phyloP scores from a whole-genome alignment of 2,113 vertebrate genomes.

The Brachyhypopomus gauderio region DNA sequence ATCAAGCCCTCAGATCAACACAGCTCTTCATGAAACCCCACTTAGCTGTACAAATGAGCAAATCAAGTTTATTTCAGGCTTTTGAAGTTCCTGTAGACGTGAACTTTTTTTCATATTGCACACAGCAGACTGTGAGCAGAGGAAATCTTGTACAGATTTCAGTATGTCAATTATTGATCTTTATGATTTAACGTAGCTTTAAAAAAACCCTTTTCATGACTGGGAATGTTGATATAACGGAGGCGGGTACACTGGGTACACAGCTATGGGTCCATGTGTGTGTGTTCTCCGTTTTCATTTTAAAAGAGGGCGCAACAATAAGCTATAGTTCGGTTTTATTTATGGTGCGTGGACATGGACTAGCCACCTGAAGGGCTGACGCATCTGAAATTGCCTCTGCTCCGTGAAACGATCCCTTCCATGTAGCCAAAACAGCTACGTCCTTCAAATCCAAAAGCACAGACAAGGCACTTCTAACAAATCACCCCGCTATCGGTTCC shows the following conservation, averaged over 20 bases:
- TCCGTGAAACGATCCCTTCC: background rate
- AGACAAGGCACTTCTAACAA: slow-evolving; percentile 10
- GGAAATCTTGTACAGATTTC: slow-evolving; percentile 1
- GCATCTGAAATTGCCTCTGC: background rate
- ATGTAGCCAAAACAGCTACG: slow-evolving; percentile 10
- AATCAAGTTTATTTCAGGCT: background rate
- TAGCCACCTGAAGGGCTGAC: background rate
- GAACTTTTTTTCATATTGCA: background rate
- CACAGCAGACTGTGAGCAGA: background rate
- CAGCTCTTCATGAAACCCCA: background rate
- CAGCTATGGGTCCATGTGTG: background rate
- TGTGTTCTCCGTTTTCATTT: background rate
- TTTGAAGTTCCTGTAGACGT: background rate
- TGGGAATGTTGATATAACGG: background rate
- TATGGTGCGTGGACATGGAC: background rate
- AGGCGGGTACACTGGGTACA: background rate
- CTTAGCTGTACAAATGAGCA: background rate
- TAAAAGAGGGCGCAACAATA: background rate
- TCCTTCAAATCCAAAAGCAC: slow-evolving; percentile 20
- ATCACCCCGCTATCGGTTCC: background rate
- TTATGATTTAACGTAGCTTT: background rate
- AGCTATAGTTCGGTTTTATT: background rate
- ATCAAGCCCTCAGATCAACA: background rate
- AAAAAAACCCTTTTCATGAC: too few species aligned
- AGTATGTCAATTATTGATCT: background rate